A percentile compares a stretch with the other conserved stretches of the same genome.
These are phyloP conservation scores for Sturnira hondurensis DNA, from an alignment of 2,113 vertebrate species.

Conservation along the genomic window DNA sequence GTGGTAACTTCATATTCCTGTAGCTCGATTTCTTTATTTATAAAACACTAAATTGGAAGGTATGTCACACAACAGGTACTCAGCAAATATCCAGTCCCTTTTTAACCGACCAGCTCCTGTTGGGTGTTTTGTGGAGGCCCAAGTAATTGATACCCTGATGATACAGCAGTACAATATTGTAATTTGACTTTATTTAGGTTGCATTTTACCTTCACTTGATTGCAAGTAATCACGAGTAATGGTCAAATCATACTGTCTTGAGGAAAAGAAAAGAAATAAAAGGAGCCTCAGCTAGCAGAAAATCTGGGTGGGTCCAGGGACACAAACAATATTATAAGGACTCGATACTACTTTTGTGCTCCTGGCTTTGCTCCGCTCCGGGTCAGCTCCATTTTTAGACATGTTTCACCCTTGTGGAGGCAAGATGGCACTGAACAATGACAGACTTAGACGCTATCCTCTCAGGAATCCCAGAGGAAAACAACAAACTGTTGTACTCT, in stretches of 20 bases:
- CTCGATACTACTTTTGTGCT: background rate
- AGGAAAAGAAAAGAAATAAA: background rate
- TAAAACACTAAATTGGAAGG: background rate
- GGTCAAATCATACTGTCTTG: background rate
- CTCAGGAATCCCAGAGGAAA: background rate
- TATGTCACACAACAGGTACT: background rate
- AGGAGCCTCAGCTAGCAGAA: background rate
- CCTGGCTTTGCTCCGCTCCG: background rate
- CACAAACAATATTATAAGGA: background rate
- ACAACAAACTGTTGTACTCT: background rate
- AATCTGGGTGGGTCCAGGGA: background rate
- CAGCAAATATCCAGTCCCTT: background rate
- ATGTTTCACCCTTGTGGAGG: background rate
- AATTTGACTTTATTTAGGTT: background rate
- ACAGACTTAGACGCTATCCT: background rate
- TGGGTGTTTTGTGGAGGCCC: background rate
- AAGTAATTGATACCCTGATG: background rate
- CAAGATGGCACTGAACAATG: background rate
- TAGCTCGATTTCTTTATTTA: background rate
- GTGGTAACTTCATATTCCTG: background rate
- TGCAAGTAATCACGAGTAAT: background rate
- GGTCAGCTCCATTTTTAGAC: background rate
- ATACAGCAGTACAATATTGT: background rate
- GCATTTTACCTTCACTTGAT: background rate
- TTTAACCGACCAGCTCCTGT: background rate